Evolutionary conservation across 2,113 vertebrate genomes (phyloP).

Genomic region (Sinosuthora webbiana): DNA sequence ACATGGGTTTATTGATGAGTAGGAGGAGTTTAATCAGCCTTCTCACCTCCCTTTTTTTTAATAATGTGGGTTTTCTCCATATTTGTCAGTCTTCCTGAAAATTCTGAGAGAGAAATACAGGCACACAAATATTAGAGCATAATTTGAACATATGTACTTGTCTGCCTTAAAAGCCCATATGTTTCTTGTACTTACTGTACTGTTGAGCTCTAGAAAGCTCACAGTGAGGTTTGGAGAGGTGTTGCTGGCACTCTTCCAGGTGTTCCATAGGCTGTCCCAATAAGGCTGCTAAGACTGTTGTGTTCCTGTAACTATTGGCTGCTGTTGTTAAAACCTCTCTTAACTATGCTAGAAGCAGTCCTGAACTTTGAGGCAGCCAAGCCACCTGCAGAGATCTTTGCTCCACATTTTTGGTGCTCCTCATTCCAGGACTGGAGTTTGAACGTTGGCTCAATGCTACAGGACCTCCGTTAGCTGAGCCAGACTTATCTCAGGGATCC

Average conservation of each 20-base stretch:
- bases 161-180: neutral
- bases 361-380: neutral
- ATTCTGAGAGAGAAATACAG: neutral
- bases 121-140: neutral
- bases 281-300: neutral
- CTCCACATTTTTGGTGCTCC: neutral
- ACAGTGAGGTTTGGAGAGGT: neutral
- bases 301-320: neutral
- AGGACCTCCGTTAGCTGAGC: conserved; percentile 88
- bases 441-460: conserved; percentile 92
- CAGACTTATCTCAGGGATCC: conserved; percentile 89
- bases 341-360: neutral
- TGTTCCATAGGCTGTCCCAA: neutral
- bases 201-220: neutral
- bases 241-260: neutral
- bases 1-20: neutral
- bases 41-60: neutral
- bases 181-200: neutral
- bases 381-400: neutral
- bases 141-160: neutral
- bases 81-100: neutral
- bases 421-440: conserved; percentile 87
- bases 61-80: neutral
- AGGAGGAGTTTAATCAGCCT: neutral
- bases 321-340: neutral